Evolutionary conservation across 1,140 invertebrate species (phyloP).

Genomic region (Tyrophagus putrescentiae): DNA sequence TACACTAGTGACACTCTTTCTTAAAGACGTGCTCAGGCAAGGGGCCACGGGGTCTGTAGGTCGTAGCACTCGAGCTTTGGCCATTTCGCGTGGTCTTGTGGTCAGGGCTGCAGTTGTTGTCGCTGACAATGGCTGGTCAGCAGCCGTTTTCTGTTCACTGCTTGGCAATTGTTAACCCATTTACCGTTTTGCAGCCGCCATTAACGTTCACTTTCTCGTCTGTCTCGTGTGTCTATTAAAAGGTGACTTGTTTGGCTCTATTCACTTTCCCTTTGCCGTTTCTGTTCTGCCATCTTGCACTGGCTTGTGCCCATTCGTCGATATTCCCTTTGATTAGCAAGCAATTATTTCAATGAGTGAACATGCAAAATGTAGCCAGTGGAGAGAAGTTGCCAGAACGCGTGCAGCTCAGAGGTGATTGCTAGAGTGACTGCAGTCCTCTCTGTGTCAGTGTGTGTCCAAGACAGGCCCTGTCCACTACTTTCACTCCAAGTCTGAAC

Average conservation of each 20-base stretch:
- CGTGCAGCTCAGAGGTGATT: not conserved
- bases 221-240: conserved; percentile 10
- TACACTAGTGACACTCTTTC: no score
- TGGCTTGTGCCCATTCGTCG: not conserved
- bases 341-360: conserved; percentile 16
- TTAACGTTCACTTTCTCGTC: not conserved
- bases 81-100: conserved; percentile 8
- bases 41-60: not conserved
- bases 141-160: not conserved
- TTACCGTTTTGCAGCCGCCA: not conserved
- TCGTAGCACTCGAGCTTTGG: not conserved
- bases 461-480: no score
- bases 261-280: not conserved
- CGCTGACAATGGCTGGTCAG: not conserved
- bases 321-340: conserved; percentile 9
- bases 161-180: conserved; percentile 12
- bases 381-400: not conserved
- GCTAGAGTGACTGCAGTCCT: no score
- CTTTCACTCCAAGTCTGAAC: no score
- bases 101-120: not conserved
- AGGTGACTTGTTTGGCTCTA: not conserved
- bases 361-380: conserved; percentile 3
- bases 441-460: no score
- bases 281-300: no score
- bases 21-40: not conserved